Conservation (phyloP, 2,888 invertebrate species). For the Athalia cordata region DNA sequence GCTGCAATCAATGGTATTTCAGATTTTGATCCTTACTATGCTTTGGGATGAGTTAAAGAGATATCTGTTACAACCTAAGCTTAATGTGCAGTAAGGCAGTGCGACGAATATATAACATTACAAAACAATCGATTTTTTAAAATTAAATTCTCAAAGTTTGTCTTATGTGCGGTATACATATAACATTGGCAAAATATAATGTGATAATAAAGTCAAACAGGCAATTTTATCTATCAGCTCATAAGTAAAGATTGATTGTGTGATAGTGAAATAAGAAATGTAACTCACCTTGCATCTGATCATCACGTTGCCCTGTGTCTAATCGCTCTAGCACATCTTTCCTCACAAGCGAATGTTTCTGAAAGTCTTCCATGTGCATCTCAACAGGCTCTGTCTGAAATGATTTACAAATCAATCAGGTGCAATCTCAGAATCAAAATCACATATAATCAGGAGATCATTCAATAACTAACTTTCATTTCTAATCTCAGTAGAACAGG, state of each 20-base stretch:
- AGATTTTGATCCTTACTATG: too few relatives aligned
- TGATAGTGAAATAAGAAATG: neutral
- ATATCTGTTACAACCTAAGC: too few relatives aligned
- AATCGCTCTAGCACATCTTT: slow-evolving; percentile 63
- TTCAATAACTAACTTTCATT: slow-evolving; percentile 63
- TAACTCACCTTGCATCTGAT: slow-evolving; percentile 63
- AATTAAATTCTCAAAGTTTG: too few relatives aligned
- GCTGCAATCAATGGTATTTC: too few relatives aligned
- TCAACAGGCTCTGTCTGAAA: slow-evolving; percentile 67
- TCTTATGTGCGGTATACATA: too few relatives aligned
- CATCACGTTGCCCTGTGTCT: slow-evolving; percentile 60
- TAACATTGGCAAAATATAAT: neutral
- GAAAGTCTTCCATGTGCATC: slow-evolving; percentile 60
- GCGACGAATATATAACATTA: too few relatives aligned
- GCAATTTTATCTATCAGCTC: neutral
- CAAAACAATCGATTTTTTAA: too few relatives aligned
- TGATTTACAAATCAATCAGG: neutral
- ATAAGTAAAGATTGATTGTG: neutral
- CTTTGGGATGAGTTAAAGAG: too few relatives aligned
- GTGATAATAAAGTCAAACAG: neutral
- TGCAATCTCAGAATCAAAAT: slow-evolving; percentile 19
- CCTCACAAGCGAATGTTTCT: slow-evolving; percentile 55
- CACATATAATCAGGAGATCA: neutral
- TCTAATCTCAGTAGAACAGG: slow-evolving; percentile 65
- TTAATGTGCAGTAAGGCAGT: too few relatives aligned